Evolutionary conservation across 2,888 invertebrate species (phyloP), one percentile per base, ranked within the genome.

Genomic region (Hirtodrosophila histrioides): DNA sequence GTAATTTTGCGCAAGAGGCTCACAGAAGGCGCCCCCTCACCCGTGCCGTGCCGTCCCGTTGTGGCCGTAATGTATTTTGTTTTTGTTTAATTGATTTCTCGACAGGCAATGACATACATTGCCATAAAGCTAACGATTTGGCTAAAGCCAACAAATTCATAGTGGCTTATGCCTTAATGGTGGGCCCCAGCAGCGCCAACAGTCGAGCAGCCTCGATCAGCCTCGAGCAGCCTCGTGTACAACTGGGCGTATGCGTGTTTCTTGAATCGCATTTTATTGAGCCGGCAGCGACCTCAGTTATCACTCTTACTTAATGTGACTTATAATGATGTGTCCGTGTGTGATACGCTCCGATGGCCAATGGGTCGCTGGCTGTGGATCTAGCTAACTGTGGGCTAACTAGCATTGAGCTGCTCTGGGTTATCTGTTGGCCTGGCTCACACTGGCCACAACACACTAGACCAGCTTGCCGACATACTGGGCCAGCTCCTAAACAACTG

Each of bases 221-320:
- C 17, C 17, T 2, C 17, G 17, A 17, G 17, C 17, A 31, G 36
- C 53, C 45, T 43, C 64, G 60, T 82, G 79, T 61, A 75, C 85
- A 65, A 63, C 75, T 48, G 86, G 89, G 84, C 88, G 84, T 84
- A 85, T 88, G 88, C 86, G 65, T 69, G 83, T 64, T 78, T 67
- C 31, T 53, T 17, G 35, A 4, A 27, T 56, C 55, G 43, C 8
- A 54, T 24, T 43, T 66, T 71, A 46, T 56, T 65, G 69, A 75
- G 66, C 55, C 78, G 75, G 51, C 54, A 50, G 62, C 80, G 81
- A 86, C 84, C 84, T 84, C 84, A 88, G 86, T 84, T 84, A 88
- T 84, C 84, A 84, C 86, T 84, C 84, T 84, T 88, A 88, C 88
- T 84, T 84, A 84, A 88, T 73, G 73, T 67, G 89, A 82, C 79